Percentiles rank a stretch among this genome's conserved stretches.
These are phyloP conservation scores for Pollachius pollachius DNA, from an alignment of 2,113 vertebrate species.

Conservation along the genomic window DNA sequence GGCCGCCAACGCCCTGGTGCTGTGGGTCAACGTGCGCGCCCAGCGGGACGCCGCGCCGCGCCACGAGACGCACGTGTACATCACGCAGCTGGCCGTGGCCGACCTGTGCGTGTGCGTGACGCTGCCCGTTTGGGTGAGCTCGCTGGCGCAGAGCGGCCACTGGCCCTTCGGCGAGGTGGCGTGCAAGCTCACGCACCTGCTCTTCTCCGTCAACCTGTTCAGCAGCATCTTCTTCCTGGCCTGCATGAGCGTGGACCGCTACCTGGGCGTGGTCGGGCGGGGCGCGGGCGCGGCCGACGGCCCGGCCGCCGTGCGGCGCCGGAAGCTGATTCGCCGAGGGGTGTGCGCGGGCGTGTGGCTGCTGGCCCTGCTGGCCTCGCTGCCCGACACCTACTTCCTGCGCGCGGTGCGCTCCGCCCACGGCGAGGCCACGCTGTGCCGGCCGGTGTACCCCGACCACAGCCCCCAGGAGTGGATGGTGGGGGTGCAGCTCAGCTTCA, in stretches of 20 bases:
- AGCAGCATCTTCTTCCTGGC: constrained; percentile 94
- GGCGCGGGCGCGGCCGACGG: constrained; percentile 23
- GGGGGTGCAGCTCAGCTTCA: constrained; percentile 86
- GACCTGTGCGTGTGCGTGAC: constrained; percentile 91
- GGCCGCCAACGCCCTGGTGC: constrained; percentile 87
- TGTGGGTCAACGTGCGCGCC: constrained; percentile 91
- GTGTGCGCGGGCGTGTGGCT: constrained; percentile 87
- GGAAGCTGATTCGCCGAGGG: constrained; percentile 73
- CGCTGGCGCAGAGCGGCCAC: constrained; percentile 85
- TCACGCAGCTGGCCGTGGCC: constrained; percentile 87
- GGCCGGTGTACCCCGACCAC: constrained; percentile 83
- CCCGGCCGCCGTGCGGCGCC: constrained; percentile 41
- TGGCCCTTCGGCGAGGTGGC: constrained; percentile 90
- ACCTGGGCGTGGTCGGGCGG: constrained; percentile 71
- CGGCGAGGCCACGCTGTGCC: constrained; percentile 81
- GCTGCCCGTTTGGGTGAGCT: constrained; percentile 90
- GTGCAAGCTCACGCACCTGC: constrained; percentile 87
- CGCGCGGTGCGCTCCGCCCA: constrained; percentile 73
- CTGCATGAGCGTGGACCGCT: constrained; percentile 94
- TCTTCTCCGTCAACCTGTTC: constrained; percentile 92
- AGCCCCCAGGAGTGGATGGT: constrained; percentile 87
- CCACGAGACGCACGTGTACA: constrained; percentile 92
- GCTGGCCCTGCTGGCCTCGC: constrained; percentile 77
- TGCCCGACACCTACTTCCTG: constrained; percentile 90
- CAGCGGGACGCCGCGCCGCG: constrained; percentile 81